Base-by-base conservation (phyloP, 2,888 invertebrate genomes). In the Harpagoxenus sublaevis region DNA sequence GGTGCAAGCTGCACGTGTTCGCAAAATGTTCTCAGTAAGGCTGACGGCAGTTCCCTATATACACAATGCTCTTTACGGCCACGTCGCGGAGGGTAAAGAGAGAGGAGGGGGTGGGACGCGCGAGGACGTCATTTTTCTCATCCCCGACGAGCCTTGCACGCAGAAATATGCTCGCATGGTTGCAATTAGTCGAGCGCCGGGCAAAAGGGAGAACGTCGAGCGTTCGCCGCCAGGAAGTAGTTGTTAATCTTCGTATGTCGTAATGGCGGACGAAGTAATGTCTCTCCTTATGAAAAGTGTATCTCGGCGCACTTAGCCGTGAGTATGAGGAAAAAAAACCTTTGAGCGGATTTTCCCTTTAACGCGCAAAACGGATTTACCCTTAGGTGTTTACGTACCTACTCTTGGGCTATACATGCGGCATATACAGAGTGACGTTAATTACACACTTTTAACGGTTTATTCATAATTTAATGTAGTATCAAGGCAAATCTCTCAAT, bases 171-270 rank as follows among this genome's bases (percentile, higher is more conserved):
- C 89, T 83, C 82, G 88, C 90, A 89, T 85, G 86, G 90, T 86
- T 75, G 89, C 91, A 92, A 92, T 92, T 92, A 92, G 91, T 91
- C 88, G 88, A 85, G 84, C 87, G 75, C 85, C 86, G 84, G n/a
- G 78, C 87, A 88, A 89, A 90, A 90, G 86, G 87, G 75, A 88
- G 78, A 88, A 86, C 48, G 85, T 74, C 89, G 85, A 90, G 87
- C 88, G 86, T 82, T 78, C 88, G 84, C 86, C 88, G 86, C 63
- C 88, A 89, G 89, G 90, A 89, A 89, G 89, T 88, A 83, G 89
- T 77, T 88, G 89, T 90, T 89, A 89, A 89, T 89, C 90, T 89
- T 89, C 84, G 87, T 87, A 82, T 74, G 74, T 89, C 87, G 88
- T 89, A 89, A 89, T 89, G 89, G 88, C 84, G 79, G 87, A 79